Conservation (phyloP, 1,140 invertebrate species). For the Drosophila baimaii region DNA sequence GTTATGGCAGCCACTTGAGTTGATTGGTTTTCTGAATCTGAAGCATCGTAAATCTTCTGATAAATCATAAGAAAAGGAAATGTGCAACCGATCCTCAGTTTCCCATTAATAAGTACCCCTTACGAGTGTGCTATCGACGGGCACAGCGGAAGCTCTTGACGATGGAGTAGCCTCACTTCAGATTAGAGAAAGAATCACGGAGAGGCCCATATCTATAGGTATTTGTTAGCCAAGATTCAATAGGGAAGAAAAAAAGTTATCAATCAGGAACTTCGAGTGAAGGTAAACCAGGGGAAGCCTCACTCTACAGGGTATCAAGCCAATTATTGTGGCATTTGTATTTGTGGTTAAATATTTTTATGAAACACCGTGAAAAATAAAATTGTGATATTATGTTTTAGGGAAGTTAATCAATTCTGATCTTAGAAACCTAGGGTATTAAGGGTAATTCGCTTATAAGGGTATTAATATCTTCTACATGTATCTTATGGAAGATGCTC, state of each 20-base stretch:
- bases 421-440: background rate
- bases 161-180: constrained; percentile 45
- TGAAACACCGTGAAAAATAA: background rate
- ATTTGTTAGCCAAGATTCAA: constrained; percentile 2
- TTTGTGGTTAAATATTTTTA: background rate
- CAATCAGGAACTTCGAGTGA: background rate
- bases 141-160: constrained; percentile 28
- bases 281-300: background rate
- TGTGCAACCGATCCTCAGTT: constrained; percentile 5
- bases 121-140: constrained; percentile 20
- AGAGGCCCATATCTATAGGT: constrained; percentile 11
- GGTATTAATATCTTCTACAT: no score
- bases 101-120: constrained; percentile 30
- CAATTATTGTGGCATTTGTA: constrained; percentile 4
- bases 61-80: constrained; percentile 20
- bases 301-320: background rate
- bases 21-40: constrained; percentile 18
- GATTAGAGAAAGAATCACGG: constrained; percentile 26
- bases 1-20: constrained; percentile 35
- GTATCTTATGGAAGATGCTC: background rate
- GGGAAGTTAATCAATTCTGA: background rate
- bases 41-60: constrained; percentile 27
- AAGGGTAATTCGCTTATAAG: no score
- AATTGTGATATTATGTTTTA: background rate
- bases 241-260: background rate